These are phyloP conservation scores for Dione vanillae DNA, from an alignment of 2,888 invertebrate species.

Conservation along the genomic window DNA sequence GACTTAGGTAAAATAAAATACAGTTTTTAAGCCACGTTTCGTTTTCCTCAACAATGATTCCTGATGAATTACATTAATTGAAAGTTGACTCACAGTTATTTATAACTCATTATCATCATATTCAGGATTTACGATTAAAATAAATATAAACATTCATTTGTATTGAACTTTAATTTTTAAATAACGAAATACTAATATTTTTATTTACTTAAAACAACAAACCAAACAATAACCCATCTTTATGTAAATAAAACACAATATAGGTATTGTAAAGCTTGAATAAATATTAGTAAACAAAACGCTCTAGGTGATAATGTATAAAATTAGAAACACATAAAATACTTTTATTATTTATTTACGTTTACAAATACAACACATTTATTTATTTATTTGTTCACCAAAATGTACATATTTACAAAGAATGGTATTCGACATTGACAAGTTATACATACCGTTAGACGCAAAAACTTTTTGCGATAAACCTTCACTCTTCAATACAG, in stretches of 20 bases:
- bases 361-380: background rate
- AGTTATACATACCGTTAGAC: constrained; percentile 38
- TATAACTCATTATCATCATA: constrained; percentile 8
- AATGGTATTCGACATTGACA: constrained; percentile 5
- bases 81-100: constrained; percentile 18
- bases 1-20: background rate
- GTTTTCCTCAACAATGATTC: constrained; percentile 13
- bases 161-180: too few relatives aligned
- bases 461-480: constrained; percentile 31
- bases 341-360: background rate
- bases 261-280: too few relatives aligned
- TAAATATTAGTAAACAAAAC: constrained; percentile 3
- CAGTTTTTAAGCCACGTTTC: background rate
- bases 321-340: background rate
- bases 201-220: too few relatives aligned
- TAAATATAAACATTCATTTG: too few relatives aligned
- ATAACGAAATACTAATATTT: too few relatives aligned
- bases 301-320: background rate
- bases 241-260: too few relatives aligned
- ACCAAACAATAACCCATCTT: too few relatives aligned
- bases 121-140: background rate
- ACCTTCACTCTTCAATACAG: constrained; percentile 24
- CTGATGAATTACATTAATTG: background rate
- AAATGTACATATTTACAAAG: background rate
- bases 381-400: background rate